A percentile compares a stretch with the other conserved stretches of the same genome.
Evolutionary conservation across 2,888 invertebrate genomes (phyloP).

Genomic region (Labia minor): DNA sequence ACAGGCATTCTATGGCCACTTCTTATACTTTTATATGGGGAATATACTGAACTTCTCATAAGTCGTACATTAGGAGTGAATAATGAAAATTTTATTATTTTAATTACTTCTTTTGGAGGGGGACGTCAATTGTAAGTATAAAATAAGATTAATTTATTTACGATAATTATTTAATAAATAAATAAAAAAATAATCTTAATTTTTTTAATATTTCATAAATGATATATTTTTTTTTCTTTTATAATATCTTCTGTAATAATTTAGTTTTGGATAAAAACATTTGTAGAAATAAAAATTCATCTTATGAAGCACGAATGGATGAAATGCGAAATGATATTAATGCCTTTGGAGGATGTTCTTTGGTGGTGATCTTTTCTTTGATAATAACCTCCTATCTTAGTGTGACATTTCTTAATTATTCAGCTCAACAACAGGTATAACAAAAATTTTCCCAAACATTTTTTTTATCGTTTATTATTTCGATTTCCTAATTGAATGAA

Average conservation of each 20-base stretch:
- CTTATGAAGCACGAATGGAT: neutral
- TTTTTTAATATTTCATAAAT: neutral
- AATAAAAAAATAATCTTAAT: no score
- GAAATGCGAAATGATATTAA: neutral
- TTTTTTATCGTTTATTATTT: no score
- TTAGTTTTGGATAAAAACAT: neutral
- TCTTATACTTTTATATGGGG: constrained; percentile 26
- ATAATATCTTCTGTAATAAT: no score
- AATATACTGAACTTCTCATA: constrained; percentile 24
- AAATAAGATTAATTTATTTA: no score
- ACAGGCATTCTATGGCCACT: constrained; percentile 38
- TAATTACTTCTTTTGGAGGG: constrained; percentile 23
- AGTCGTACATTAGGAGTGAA: constrained; percentile 20
- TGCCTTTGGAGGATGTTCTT: neutral
- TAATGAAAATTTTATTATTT: constrained; percentile 17
- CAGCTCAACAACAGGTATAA: constrained; percentile 30
- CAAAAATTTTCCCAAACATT: no score
- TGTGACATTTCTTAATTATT: constrained; percentile 28
- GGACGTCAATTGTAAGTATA: constrained; percentile 21
- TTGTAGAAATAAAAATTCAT: neutral
- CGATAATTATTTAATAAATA: no score
- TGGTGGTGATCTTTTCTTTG: neutral
- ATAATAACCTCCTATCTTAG: constrained; percentile 25
- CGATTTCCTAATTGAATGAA: no score
- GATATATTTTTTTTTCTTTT: neutral